A percentile compares a stretch with the other conserved stretches of the same genome.
Conservation (phyloP, 2,113 vertebrate genomes). For the Larimichthys crocea region DNA sequence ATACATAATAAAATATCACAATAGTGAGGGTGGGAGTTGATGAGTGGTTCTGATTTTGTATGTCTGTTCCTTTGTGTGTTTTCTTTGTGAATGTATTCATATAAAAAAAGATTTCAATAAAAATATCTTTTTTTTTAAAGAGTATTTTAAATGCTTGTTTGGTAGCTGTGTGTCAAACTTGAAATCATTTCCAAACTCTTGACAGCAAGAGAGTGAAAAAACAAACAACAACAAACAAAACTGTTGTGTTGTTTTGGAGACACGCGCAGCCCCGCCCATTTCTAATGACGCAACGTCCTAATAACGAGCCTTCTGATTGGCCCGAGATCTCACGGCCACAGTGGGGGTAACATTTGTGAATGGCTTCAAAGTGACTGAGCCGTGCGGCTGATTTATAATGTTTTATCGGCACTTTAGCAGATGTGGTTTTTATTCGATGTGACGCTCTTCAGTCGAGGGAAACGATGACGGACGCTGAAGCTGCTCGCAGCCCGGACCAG, state of each 20-base stretch:
- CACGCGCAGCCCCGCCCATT: conserved; percentile 23
- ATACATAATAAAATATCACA: too few relatives aligned
- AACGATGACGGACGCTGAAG: conserved; percentile 79
- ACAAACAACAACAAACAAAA: neutral
- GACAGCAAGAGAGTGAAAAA: too few relatives aligned
- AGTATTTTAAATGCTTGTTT: too few relatives aligned
- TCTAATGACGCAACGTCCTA: conserved; percentile 50
- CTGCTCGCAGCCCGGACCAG: conserved; percentile 72
- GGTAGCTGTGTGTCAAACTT: too few relatives aligned
- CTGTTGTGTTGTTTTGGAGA: conserved; percentile 45
- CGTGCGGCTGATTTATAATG: conserved; percentile 53
- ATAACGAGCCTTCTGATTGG: conserved; percentile 81
- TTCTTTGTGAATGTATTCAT: too few relatives aligned
- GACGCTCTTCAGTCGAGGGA: conserved; percentile 41
- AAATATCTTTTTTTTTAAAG: too few relatives aligned
- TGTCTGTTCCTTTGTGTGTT: too few relatives aligned
- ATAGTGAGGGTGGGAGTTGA: too few relatives aligned
- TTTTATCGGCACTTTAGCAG: conserved; percentile 57
- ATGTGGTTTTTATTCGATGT: conserved; percentile 56
- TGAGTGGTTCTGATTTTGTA: too few relatives aligned
- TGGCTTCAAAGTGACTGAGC: conserved; percentile 58
- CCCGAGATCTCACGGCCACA: neutral
- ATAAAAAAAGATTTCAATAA: too few relatives aligned
- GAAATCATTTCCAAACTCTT: neutral
- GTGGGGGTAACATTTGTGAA: conserved; percentile 70